These are phyloP conservation scores for Prunella strophiata DNA, from an alignment of 2,797 vertebrate species.

Conservation along the genomic window DNA sequence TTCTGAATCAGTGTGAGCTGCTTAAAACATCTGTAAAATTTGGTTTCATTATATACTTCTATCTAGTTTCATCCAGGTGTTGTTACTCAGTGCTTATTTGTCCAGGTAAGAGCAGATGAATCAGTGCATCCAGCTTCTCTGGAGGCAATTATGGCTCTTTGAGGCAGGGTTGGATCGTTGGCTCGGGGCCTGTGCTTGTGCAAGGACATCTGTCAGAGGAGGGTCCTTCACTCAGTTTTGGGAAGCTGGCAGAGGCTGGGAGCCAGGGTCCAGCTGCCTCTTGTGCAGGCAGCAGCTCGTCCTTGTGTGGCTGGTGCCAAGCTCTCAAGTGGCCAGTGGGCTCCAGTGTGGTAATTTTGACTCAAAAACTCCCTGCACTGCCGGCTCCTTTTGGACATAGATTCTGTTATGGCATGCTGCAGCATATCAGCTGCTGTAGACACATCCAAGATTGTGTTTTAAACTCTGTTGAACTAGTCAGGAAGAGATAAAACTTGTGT, in stretches of 20 bases:
- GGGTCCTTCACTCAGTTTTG: neutral
- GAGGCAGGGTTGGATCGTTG: fast-evolving
- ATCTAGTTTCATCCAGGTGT: neutral
- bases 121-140: neutral
- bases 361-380: neutral
- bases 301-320: neutral
- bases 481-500: constrained; percentile 56
- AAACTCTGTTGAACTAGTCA: neutral
- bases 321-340: neutral
- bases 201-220: neutral
- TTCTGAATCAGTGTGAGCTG: neutral
- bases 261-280: neutral
- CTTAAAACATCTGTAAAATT: neutral
- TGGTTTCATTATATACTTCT: neutral
- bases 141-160: neutral
- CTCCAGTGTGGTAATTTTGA: neutral
- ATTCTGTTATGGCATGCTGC: neutral
- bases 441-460: neutral
- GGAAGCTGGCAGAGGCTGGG: neutral
- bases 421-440: neutral
- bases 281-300: neutral
- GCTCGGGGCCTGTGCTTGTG: neutral
- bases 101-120: neutral
- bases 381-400: neutral
- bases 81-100: neutral